Evolutionary conservation across 2,113 vertebrate species (phyloP), one percentile per base, ranked within the genome.

Genomic region (Equus przewalskii): DNA sequence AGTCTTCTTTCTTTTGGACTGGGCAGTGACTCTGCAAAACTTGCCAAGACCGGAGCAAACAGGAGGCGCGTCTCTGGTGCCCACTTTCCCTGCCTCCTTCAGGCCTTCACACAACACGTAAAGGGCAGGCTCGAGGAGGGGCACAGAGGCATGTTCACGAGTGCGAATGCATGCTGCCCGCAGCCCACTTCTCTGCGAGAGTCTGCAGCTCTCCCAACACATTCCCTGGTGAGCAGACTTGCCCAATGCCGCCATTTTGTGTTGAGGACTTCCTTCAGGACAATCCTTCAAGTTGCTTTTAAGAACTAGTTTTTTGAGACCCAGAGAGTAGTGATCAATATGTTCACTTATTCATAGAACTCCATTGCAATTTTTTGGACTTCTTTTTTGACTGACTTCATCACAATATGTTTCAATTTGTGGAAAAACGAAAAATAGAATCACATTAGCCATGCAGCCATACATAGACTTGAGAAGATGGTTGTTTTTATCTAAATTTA

Each of bases 1-100:
- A 54, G 54, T 70, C 36, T 94, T 92, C 33, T 93, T 96, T 79
- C 67, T 97, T 76, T 65, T 84, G 86, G 69, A 44, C 36, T 91
- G 85, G 58, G 65, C 65, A 83, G 67, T 79, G 96, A 86, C 82
- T 91, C 49, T 44, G 60, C 36, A 80, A 60, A 87, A 83, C 69
- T 44, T 75, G n/a, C 73, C 75, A 49, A 44, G 18, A 18, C 28
- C 41, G 30, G 46, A 78, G 88, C 46, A 81, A 92, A 78, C 18
- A 12, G 36, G n/a, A 92, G 56, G 18, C 1, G 2, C 3, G 24
- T 70, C 70, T 58, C n/a, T 18, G 28, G 49, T 78, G 18, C 69
- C 21, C 41, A 54, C 33, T 0, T 49, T 62, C 58, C 21, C 58
- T 41, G 7, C 33, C 78, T 88, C 69, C 12, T 16, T 22, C 22